These are phyloP conservation scores for Subacronicta megacephala DNA, from an alignment of 2,888 invertebrate species.

Conservation along the genomic window DNA sequence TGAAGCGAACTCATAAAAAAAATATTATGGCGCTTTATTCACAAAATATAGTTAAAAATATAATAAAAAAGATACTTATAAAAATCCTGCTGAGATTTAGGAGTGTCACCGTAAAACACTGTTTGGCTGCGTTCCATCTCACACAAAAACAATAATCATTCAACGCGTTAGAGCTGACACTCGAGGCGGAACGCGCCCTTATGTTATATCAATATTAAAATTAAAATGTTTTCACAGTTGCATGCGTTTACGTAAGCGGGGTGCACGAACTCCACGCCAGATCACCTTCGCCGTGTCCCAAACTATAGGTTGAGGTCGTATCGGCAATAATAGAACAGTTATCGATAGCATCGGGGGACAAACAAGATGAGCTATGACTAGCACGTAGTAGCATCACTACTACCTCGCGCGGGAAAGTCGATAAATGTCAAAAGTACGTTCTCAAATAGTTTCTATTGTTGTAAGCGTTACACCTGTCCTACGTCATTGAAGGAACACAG, in stretches of 20 bases:
- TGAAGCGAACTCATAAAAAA: no score
- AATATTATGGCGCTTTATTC: not conserved
- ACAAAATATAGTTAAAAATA: constrained; percentile 10
- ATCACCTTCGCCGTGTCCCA: constrained; percentile 86
- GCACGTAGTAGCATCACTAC: constrained; percentile 48
- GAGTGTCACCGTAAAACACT: constrained; percentile 36
- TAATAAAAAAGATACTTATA: constrained; percentile 6
- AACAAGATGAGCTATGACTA: constrained; percentile 76
- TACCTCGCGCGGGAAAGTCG: constrained; percentile 65
- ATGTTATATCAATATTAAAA: constrained; percentile 66
- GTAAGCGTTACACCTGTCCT: constrained; percentile 26
- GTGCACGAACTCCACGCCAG: constrained; percentile 78
- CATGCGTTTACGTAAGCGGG: constrained; percentile 84
- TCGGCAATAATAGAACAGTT: constrained; percentile 83
- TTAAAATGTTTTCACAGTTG: constrained; percentile 78
- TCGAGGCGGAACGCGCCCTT: constrained; percentile 55
- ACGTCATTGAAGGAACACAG: constrained; percentile 15
- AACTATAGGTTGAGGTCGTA: constrained; percentile 84
- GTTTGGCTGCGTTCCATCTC: constrained; percentile 53
- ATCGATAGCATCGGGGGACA: constrained; percentile 77
- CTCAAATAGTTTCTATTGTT: constrained; percentile 51
- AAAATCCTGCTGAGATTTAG: constrained; percentile 42
- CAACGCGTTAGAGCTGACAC: constrained; percentile 48
- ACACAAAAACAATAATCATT: constrained; percentile 50
- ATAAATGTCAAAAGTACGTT: constrained; percentile 68